These are phyloP conservation scores for Stenopsyche tienmushanensis DNA, from an alignment of 1,140 invertebrate species.

Conservation along the genomic window DNA sequence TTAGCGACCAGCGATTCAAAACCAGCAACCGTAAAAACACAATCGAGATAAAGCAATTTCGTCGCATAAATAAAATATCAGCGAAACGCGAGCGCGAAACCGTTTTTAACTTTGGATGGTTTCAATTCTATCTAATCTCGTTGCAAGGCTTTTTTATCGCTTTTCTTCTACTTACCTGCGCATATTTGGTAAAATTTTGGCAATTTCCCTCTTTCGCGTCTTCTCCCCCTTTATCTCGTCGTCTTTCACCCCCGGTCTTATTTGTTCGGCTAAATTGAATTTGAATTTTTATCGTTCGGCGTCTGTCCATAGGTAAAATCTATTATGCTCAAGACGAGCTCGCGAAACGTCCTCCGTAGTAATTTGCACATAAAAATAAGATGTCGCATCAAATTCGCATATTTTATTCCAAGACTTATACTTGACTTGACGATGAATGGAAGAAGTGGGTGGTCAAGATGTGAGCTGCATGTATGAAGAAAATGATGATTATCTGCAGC, in stretches of 20 bases:
- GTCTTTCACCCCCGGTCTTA: slow-evolving; percentile 25
- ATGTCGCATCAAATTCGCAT: background rate
- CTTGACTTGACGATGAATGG: background rate
- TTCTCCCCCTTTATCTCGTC: slow-evolving; percentile 15
- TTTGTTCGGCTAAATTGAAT: slow-evolving; percentile 42
- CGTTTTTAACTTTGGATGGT: slow-evolving; percentile 2
- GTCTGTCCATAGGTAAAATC: background rate
- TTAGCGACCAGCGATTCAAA: too few species aligned
- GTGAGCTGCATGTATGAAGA: background rate
- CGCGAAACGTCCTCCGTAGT: background rate
- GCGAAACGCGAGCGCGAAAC: slow-evolving; percentile 1
- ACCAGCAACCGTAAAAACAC: slow-evolving; percentile 5
- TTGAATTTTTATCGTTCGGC: slow-evolving; percentile 37
- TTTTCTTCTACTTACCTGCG: slow-evolving; percentile 27
- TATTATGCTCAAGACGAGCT: background rate
- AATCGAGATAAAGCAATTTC: background rate
- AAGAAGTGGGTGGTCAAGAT: background rate
- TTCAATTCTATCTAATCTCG: slow-evolving; percentile 30
- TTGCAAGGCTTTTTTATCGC: slow-evolving; percentile 16
- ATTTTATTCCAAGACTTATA: background rate
- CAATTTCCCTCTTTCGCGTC: slow-evolving; percentile 26
- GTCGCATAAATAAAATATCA: background rate
- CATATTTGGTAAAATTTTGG: slow-evolving; percentile 34
- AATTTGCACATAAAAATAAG: background rate
- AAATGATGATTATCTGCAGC: background rate